Evolutionary conservation across 2,888 invertebrate genomes (phyloP), one percentile per base, ranked within the genome.

Genomic region (Norana najaformis): DNA sequence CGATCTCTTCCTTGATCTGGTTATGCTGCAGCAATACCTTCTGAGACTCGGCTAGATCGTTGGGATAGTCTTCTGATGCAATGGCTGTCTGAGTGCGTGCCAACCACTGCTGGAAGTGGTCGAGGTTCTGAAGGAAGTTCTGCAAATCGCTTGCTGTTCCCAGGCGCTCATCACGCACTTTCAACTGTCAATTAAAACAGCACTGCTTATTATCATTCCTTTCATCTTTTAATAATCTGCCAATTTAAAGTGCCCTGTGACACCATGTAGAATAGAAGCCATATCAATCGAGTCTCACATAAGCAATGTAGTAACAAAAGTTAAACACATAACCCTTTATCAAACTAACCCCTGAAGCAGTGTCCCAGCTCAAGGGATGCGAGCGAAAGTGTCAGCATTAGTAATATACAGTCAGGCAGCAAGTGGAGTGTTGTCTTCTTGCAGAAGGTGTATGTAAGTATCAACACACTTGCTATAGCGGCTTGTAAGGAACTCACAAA

Each of bases 61-160:
- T 93, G 85, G 95, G 95, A 91, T 94, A 93, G 92, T 95, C 95
- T 91, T 95, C 95, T 11, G 94, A 94, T 37, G 95, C 95, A 6
- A 95, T 94, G 11, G 99, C 98, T n/a, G 98, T 98, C 96, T 99
- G 99, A 0, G 99, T 99, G 95, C 98, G 30, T 30, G 98, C 98
- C 93, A 99, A 96, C 99, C 99, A 99, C 0, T 98, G 97, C 95
- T 99, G 98, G 98, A 99, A 99, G 96, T 99, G 99, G 95, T 99
- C 99, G 93, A 99, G 96, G 95, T 99, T 99, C 92, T 99, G 94
- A 90, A 95, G 93, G 94, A 95, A 95, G 91, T 99, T 96, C 95
- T 99, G 99, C 92, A 99, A 96, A 94, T 99, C 99, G 89, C 99
- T 99, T 11, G 99, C 99, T 95, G 99, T 99, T 95, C 99, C 99